These are phyloP conservation scores for Acrocephalus scirpaceus DNA, from an alignment of 2,797 vertebrate species.

Conservation along the genomic window DNA sequence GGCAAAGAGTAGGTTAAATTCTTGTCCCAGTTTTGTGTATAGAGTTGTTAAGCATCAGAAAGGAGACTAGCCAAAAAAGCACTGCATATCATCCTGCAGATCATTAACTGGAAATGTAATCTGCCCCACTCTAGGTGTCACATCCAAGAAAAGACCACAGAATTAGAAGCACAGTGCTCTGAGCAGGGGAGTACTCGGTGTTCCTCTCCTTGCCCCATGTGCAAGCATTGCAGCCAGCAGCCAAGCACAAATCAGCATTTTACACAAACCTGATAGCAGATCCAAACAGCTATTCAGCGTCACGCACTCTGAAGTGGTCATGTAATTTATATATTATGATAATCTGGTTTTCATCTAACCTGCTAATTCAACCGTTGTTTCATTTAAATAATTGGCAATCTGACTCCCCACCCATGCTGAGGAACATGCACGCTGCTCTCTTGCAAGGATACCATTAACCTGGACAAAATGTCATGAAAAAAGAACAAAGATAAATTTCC, in stretches of 20 bases:
- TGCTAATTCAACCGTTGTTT: background rate
- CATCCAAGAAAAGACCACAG: slow-evolving; percentile 51
- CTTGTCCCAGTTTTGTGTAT: background rate
- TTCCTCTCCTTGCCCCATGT: background rate
- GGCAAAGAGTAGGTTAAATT: slow-evolving; percentile 7
- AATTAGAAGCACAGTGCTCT: background rate
- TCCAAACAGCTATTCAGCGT: background rate
- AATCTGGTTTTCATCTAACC: slow-evolving; percentile 56
- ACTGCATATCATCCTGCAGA: slow-evolving; percentile 18
- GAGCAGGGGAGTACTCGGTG: background rate
- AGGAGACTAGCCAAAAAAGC: background rate
- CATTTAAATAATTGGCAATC: slow-evolving; percentile 23
- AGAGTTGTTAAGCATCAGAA: slow-evolving; percentile 15
- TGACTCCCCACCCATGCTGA: slow-evolving; percentile 37
- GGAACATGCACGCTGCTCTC: background rate
- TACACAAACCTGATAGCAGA: slow-evolving; percentile 4
- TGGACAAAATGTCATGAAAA: background rate
- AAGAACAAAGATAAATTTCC: background rate
- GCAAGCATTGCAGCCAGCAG: background rate
- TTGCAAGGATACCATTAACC: background rate
- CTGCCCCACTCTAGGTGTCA: slow-evolving; percentile 5
- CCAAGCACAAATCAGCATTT: slow-evolving; percentile 43
- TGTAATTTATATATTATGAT: slow-evolving; percentile 42
- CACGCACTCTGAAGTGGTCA: background rate
- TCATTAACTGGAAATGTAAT: slow-evolving; percentile 55